A percentile compares a stretch with the other conserved stretches of the same genome.
phyloP scores from a whole-genome alignment of 2,888 invertebrate genomes.

The Zaprionus bogoriensis region DNA sequence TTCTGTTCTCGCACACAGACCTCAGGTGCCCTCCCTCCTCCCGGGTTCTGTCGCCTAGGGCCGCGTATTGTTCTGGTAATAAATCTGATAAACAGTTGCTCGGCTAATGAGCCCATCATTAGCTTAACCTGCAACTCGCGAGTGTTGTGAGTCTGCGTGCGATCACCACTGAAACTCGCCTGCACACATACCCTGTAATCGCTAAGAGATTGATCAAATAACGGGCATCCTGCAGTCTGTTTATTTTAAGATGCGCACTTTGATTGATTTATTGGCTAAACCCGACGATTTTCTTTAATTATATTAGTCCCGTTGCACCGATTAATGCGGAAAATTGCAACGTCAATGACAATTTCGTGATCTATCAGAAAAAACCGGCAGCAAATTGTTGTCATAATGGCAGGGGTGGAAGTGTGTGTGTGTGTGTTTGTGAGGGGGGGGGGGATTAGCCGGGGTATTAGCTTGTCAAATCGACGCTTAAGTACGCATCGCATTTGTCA shows the following conservation, averaged over 20 bases:
- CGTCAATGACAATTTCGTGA: background rate
- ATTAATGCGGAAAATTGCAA: conserved; percentile 6
- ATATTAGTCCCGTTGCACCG: background rate
- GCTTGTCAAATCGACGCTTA: background rate
- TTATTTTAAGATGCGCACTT: too few relatives aligned
- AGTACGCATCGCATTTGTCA: background rate
- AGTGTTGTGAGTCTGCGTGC: background rate
- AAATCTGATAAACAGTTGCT: conserved; percentile 12
- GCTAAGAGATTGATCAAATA: background rate
- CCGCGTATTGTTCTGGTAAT: conserved; percentile 20
- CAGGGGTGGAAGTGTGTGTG: background rate
- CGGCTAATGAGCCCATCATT: conserved; percentile 6
- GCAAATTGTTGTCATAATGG: background rate
- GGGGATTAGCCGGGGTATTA: too few relatives aligned
- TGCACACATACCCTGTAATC: background rate
- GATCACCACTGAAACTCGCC: too few relatives aligned
- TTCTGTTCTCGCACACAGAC: conserved; percentile 15
- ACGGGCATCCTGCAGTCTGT: too few relatives aligned
- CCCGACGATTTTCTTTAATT: background rate
- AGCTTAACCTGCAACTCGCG: background rate
- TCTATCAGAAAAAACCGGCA: background rate
- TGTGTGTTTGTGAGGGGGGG: too few relatives aligned
- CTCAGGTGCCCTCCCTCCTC: background rate
- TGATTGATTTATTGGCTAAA: background rate
- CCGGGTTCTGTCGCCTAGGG: background rate